These are phyloP conservation scores for Ascidia mentula DNA, from an alignment of 23 tunicate genomes.

Conservation along the genomic window DNA sequence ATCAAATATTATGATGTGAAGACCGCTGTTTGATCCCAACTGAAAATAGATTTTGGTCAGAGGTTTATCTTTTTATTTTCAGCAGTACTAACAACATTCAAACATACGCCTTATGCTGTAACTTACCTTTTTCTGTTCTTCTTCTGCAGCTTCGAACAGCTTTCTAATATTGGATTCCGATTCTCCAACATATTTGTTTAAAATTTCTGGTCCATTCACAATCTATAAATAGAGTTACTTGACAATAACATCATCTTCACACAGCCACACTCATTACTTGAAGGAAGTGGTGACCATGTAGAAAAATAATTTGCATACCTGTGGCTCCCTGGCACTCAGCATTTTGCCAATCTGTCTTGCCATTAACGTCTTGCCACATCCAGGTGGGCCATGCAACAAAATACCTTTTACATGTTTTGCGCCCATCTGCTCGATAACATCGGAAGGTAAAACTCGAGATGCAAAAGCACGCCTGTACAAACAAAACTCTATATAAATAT, in stretches of 20 bases:
- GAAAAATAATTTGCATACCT: conserved; percentile 18
- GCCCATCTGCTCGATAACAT: conserved; percentile 86
- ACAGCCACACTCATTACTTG: no score
- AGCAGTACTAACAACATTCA: not conserved
- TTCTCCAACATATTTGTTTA: conserved; percentile 98
- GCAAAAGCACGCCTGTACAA: conserved; percentile 89
- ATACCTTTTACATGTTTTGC: conserved; percentile 96
- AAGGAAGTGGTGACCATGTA: not conserved
- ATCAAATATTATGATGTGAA: conserved; percentile 96
- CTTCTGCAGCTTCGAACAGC: conserved; percentile 97
- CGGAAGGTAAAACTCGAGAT: conserved; percentile 90
- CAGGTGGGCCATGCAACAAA: conserved; percentile 93
- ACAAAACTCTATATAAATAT: not conserved
- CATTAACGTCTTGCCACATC: conserved; percentile 97
- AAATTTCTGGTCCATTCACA: conserved; percentile 98
- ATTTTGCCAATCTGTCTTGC: conserved; percentile 99
- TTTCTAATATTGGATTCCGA: conserved; percentile 91
- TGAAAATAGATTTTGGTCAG: conserved; percentile 3
- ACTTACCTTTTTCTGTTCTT: conserved; percentile 85
- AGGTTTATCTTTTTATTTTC: no score
- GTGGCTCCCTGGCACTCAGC: conserved; percentile 94
- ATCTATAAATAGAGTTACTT: no score
- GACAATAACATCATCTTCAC: no score
- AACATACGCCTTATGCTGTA: not conserved
- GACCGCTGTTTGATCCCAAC: conserved; percentile 89